Percentiles rank a stretch among this genome's conserved stretches.
Evolutionary conservation across 64 coral and sea anemone genomes (phyloP).

Genomic region (Montipora capricornis): DNA sequence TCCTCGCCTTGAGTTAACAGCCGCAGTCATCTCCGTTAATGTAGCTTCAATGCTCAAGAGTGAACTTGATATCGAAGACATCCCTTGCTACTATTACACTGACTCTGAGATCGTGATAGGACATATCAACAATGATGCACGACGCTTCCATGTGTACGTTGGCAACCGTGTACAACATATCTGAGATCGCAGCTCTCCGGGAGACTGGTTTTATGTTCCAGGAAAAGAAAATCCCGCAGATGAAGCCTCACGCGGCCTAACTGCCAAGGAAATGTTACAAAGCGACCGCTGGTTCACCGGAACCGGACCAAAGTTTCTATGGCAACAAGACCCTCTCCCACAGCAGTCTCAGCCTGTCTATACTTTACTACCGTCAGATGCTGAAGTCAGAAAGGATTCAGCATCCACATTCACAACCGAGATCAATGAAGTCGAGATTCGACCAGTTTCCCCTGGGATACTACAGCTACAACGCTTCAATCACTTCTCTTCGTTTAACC

Average conservation of each 20-base stretch:
- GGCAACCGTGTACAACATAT: constrained; percentile 63
- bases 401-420: constrained; percentile 5
- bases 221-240: too few relatives aligned
- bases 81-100: neutral
- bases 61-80: constrained; percentile 48
- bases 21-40: neutral
- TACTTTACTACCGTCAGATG: neutral
- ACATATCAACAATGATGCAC: constrained; percentile 41
- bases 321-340: constrained; percentile 1
- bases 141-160: neutral
- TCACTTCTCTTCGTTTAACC: constrained; percentile 42
- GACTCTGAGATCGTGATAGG: constrained; percentile 42
- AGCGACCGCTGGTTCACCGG: constrained; percentile 36
- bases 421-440: neutral
- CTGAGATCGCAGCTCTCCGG: constrained; percentile 34
- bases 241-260: neutral
- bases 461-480: constrained; percentile 57
- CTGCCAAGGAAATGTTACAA: constrained; percentile 2
- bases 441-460: neutral
- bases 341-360: neutral
- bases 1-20: too few relatives aligned
- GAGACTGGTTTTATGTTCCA: neutral
- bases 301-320: constrained; percentile 30
- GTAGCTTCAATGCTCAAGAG: constrained; percentile 37
- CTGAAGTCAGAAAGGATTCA: constrained; percentile 37